Evolutionary conservation across 2,113 vertebrate genomes (phyloP), one percentile per base, ranked within the genome.

Genomic region (Pampusana beccarii): DNA sequence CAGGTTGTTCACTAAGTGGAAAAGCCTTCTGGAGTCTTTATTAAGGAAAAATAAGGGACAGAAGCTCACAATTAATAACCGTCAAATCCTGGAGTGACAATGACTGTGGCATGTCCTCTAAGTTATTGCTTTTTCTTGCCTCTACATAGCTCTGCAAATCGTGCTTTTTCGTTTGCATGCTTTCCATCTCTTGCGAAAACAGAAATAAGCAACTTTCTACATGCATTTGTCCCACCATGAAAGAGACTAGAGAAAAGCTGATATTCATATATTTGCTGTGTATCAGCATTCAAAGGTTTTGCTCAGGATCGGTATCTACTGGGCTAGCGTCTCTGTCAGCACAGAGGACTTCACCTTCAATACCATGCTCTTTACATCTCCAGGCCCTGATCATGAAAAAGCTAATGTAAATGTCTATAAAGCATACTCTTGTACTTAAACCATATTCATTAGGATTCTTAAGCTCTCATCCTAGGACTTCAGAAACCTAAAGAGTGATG

Each of bases 11-110:
- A 56, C 62, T 33, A 82, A 92, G 82, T 85, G 67, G 21, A 70
- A 82, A 92, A 92, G 56, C 92, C 92, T 94, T 77, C 94, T 97
- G 71, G 92, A 94, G 44, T 57, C 66, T 92, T 88, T 90, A 92
- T 87, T 84, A 80, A 48, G 29, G 16, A 79, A 92, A 83, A 91
- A 79, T 33, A 78, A 86, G 75, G 38, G 58, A 60, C 74, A 96
- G 90, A 94, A 94, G 51, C 58, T 93, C 62, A 73, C 80, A 83
- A 93, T 95, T 93, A 93, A 77, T 95, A 96, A 75, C 48, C 79
- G 71, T 73, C 81, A 83, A 3, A 50, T 80, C 91, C 89, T 88
- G 67, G 62, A 93, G 80, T 73, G 93, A 56, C 83, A 93, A 17
- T 25, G 67, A 77, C 75, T 88, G 62, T 57, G 42, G 50, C 54